Percentiles rank a stretch among this genome's conserved stretches.
Conservation (phyloP, 2,113 vertebrate species). For the Trochalopteron elliotii region DNA sequence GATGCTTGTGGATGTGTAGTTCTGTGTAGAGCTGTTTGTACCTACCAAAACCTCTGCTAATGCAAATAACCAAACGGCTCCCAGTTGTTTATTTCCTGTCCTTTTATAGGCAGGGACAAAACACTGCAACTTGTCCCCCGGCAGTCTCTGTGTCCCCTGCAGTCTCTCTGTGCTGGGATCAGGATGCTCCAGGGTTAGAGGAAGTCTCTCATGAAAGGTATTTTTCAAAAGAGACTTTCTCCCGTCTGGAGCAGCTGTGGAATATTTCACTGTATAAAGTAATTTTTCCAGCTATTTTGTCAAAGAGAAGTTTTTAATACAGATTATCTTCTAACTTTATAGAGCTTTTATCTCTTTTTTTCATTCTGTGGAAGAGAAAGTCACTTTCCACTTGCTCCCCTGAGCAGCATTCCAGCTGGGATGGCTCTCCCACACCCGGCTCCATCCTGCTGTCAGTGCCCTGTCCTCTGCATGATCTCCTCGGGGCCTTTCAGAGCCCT, state of each 20-base stretch:
- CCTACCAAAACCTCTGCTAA: neutral
- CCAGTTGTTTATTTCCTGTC: neutral
- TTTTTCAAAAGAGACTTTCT: neutral
- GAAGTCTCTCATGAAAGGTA: neutral
- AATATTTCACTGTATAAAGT: neutral
- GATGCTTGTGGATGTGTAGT: neutral
- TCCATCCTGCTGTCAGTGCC: slow-evolving; percentile 1
- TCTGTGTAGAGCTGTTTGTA: neutral
- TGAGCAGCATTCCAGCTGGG: slow-evolving; percentile 42
- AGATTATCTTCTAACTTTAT: neutral
- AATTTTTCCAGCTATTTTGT: neutral
- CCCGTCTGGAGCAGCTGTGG: neutral
- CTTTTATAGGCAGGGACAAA: too few species aligned
- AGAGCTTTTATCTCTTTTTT: neutral
- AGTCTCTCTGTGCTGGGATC: neutral
- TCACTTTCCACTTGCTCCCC: neutral
- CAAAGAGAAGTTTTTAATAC: neutral
- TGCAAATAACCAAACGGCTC: neutral
- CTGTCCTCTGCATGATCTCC: slow-evolving; percentile 53
- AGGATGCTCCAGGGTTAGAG: neutral
- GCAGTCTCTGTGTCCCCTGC: neutral
- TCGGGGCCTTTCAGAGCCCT: neutral
- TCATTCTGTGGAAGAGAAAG: neutral
- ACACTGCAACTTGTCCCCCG: rapidly evolving
- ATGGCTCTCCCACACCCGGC: slow-evolving; percentile 43